phyloP scores from a whole-genome alignment of 2,797 vertebrate genomes.

The Silurus aristotelis region DNA sequence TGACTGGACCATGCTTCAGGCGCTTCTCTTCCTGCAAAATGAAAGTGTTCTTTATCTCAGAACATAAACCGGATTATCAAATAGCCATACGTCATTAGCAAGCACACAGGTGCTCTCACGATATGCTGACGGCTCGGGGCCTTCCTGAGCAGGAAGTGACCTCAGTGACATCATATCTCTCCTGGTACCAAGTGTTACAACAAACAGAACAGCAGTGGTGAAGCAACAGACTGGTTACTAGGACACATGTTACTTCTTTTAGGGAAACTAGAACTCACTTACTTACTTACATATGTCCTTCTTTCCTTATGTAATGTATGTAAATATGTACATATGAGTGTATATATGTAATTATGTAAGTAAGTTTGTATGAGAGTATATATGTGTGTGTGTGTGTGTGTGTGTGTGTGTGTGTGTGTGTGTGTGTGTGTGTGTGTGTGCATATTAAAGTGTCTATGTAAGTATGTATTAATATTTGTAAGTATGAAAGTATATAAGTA shows the following conservation, averaged over 20 bases:
- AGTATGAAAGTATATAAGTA: too few species aligned
- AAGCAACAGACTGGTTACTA: background rate
- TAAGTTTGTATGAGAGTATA: too few species aligned
- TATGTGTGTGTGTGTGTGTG: too few species aligned
- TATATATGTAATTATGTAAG: too few species aligned
- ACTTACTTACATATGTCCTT: too few species aligned
- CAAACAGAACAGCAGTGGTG: slow-evolving; percentile 17
- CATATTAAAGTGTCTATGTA: too few species aligned
- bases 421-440: too few species aligned
- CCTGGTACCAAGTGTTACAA: slow-evolving; percentile 13
- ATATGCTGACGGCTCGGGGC: slow-evolving; percentile 17
- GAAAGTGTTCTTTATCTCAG: slow-evolving; percentile 20
- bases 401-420: too few species aligned
- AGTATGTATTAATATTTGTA: too few species aligned
- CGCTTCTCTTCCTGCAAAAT: slow-evolving; percentile 2
- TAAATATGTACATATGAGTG: too few species aligned
- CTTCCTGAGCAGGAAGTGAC: slow-evolving; percentile 41
- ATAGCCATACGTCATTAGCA: background rate
- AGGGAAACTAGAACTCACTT: background rate
- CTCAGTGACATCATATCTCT: slow-evolving; percentile 8
- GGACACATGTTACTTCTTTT: background rate
- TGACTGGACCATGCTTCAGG: background rate
- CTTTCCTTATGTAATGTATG: too few species aligned
- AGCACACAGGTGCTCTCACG: slow-evolving; percentile 42
- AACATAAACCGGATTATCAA: slow-evolving; percentile 30